Percentiles rank a stretch among this genome's conserved stretches.
These are phyloP conservation scores for Hippocampus abdominalis DNA, from an alignment of 2,113 vertebrate species.

Conservation along the genomic window DNA sequence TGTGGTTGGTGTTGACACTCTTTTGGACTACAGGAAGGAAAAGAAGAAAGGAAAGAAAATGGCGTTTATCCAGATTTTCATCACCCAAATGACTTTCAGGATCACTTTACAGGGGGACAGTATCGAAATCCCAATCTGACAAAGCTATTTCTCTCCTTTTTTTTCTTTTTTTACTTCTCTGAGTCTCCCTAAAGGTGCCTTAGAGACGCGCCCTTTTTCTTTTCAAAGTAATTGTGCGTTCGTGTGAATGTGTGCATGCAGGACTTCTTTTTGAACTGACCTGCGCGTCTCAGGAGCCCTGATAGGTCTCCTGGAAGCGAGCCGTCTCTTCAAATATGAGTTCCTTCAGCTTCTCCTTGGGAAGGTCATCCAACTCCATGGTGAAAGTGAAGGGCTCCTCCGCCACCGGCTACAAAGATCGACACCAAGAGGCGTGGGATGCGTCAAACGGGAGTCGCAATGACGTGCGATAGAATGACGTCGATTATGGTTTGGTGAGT, in stretches of 20 bases:
- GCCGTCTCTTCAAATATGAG: conserved; percentile 85
- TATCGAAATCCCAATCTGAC: background rate
- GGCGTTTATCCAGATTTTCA: background rate
- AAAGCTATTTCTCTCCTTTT: background rate
- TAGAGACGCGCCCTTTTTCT: no score
- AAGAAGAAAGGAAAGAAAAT: background rate
- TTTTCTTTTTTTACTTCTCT: background rate
- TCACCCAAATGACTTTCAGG: background rate
- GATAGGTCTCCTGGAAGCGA: conserved; percentile 79
- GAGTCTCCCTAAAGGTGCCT: no score
- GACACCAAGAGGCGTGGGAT: background rate
- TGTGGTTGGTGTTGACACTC: conserved; percentile 40
- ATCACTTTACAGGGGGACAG: background rate
- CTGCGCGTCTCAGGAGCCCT: conserved; percentile 70
- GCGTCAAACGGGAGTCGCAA: background rate
- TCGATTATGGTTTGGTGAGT: background rate
- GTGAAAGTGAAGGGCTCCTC: conserved; percentile 86
- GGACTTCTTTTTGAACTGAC: conserved; percentile 26
- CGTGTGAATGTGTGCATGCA: background rate
- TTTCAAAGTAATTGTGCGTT: no score
- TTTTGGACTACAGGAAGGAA: conserved; percentile 32
- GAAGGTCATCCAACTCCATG: conserved; percentile 86
- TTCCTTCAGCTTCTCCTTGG: conserved; percentile 87
- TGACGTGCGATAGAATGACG: background rate
- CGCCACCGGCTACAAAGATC: conserved; percentile 75